phyloP scores from a whole-genome alignment of 2,888 invertebrate genomes.

The Aquatica leii region DNA sequence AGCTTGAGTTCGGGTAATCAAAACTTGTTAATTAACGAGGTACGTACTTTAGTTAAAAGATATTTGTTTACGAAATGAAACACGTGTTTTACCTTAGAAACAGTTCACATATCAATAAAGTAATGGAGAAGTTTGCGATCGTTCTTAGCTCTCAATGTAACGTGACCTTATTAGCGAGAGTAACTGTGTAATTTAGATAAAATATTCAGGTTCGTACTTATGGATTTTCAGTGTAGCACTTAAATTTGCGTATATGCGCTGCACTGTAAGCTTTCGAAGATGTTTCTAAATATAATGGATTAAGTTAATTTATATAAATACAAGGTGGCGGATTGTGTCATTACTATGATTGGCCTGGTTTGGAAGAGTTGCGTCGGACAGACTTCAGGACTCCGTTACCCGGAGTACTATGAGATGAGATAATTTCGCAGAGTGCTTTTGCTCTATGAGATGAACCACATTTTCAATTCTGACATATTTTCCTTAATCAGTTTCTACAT shows the following conservation, averaged over 20 bases:
- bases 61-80: slow-evolving; percentile 35
- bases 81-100: slow-evolving; percentile 32
- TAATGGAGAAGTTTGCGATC: slow-evolving; percentile 33
- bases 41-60: slow-evolving; percentile 33
- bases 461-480: slow-evolving; percentile 38
- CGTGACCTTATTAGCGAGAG: slow-evolving; percentile 31
- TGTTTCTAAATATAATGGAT: too few species aligned
- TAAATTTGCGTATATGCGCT: too few species aligned
- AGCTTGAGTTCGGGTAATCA: slow-evolving; percentile 34
- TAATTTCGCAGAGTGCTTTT: slow-evolving; percentile 48
- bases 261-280: too few species aligned
- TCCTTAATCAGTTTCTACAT: slow-evolving; percentile 35
- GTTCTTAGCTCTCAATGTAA: slow-evolving; percentile 31
- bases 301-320: background rate
- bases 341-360: slow-evolving; percentile 46
- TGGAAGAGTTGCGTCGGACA: slow-evolving; percentile 42
- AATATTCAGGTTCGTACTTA: slow-evolving; percentile 24
- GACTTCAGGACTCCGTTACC: slow-evolving; percentile 39
- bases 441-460: slow-evolving; percentile 45
- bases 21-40: slow-evolving; percentile 37
- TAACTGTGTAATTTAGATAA: slow-evolving; percentile 31
- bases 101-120: slow-evolving; percentile 36
- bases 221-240: background rate
- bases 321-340: slow-evolving; percentile 42
- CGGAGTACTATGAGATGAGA: slow-evolving; percentile 37